Conservation (phyloP, 2,888 invertebrate genomes). For the Poecilus cupreus region DNA sequence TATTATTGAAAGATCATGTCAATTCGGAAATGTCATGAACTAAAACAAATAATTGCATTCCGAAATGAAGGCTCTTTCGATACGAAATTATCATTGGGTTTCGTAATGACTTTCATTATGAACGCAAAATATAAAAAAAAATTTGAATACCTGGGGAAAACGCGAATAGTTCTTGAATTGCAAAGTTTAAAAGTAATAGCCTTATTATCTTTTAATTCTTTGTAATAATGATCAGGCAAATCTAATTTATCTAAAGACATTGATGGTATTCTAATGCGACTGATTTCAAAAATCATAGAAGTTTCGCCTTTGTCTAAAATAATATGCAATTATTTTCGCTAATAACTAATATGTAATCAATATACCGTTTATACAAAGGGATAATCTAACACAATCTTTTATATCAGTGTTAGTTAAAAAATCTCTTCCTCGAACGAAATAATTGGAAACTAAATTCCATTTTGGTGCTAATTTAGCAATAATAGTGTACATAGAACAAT, state of each 20-base stretch:
- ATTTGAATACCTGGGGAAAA: slow-evolving; percentile 50
- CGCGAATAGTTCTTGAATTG: slow-evolving; percentile 19
- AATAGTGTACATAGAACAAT: slow-evolving; percentile 57
- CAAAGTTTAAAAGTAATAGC: slow-evolving; percentile 19
- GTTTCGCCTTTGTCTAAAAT: slow-evolving; percentile 49
- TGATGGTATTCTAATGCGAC: slow-evolving; percentile 42
- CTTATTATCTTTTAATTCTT: slow-evolving; percentile 8
- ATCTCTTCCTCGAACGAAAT: slow-evolving; percentile 53
- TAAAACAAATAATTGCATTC: too few relatives aligned
- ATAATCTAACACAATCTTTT: slow-evolving; percentile 40
- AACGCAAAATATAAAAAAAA: too few relatives aligned
- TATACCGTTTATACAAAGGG: slow-evolving; percentile 46
- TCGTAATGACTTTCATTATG: too few relatives aligned
- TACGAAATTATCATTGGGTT: too few relatives aligned
- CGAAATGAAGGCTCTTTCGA: too few relatives aligned
- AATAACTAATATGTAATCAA: background rate
- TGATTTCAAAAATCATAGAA: slow-evolving; percentile 28
- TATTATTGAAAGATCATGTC: too few relatives aligned
- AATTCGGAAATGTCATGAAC: too few relatives aligned
- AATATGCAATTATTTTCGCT: background rate
- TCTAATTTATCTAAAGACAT: slow-evolving; percentile 47
- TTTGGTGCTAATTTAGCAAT: slow-evolving; percentile 56
- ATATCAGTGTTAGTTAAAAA: slow-evolving; percentile 40
- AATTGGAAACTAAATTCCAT: slow-evolving; percentile 57
- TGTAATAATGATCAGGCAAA: background rate